phyloP scores from a whole-genome alignment of 1,140 invertebrate genomes.

The Cyclargus thomasi region DNA sequence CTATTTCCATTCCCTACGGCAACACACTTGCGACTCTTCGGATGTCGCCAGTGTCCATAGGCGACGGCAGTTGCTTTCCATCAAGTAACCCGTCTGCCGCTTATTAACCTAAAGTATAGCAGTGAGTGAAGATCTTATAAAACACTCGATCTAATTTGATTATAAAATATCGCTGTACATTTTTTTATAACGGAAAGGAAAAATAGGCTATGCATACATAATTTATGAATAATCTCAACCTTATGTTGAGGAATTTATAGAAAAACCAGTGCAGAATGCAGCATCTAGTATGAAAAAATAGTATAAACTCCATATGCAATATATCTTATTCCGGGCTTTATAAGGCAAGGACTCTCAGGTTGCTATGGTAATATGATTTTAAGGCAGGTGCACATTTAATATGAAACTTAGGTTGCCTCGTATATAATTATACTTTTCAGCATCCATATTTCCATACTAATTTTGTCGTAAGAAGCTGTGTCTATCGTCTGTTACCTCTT shows the following conservation, averaged over 20 bases:
- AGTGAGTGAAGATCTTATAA: no score
- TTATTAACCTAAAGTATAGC: no score
- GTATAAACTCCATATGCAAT: slow-evolving; percentile 5
- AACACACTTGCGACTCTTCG: no score
- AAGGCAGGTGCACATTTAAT: not conserved
- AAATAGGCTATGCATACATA: not conserved
- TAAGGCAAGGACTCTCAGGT: not conserved
- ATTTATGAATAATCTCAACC: slow-evolving; percentile 5
- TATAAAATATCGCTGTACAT: not conserved
- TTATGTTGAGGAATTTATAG: not conserved
- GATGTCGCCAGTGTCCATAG: no score
- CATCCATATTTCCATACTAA: no score
- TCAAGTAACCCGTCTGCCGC: no score
- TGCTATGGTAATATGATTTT: slow-evolving; percentile 3
- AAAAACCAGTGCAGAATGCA: slow-evolving; percentile 5
- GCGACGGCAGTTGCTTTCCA: no score
- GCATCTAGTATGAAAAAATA: slow-evolving; percentile 7
- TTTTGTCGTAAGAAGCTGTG: no score
- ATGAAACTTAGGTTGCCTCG: not conserved
- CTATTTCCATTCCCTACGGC: no score
- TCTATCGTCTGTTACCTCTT: no score
- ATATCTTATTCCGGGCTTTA: slow-evolving; percentile 9
- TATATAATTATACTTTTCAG: no score
- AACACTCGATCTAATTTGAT: no score
- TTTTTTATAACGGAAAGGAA: not conserved